Evolutionary conservation across 2,888 invertebrate genomes (phyloP), one percentile per base, ranked within the genome.

Genomic region (Rotaria sp.): DNA sequence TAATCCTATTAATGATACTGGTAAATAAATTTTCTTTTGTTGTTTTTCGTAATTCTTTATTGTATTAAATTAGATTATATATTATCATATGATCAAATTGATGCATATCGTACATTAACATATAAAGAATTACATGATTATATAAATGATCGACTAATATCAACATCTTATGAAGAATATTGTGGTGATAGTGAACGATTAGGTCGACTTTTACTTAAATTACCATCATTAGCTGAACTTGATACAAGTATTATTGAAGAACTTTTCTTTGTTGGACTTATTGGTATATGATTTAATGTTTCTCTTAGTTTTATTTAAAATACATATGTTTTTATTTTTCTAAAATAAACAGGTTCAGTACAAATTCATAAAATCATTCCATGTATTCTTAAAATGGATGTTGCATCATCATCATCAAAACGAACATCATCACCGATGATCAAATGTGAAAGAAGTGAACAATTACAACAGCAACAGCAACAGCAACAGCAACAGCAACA

Each of bases 221-320:
- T 86, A 59, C 67, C 86, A 18, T 75, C 86, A 35, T 84, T 86
- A 48, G 74, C 85, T 35, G 41, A 59, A 38, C 35, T 86, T 48
- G 59, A 86, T 45, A 86, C 84, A 41, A 57, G 38, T 38, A 85
- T 86, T 26, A 85, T 86, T 85, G 86, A 86, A 86, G 86, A 86
- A 50, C 48, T 86, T 13, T 86, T 86, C 75, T 86, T 86, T 59
- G 85, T 85, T 21, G 86, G 85, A 57, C 52, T 85, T 8, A 86
- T 86, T 8, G 86, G 86, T 80, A 45, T 4, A 67, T 67, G 15
- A 0, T 30, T 59, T 59, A 24, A n/a, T n/a, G 13, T 45, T 45
- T 45, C 13, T 45, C 13, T 45, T 13, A 8, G 45, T 45, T 45
- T 4, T 8, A 11, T 59, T 59, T 15, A 30, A 8, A n/a, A 15